Conservation (phyloP, 2,113 vertebrate species). For the Zingel zingel region DNA sequence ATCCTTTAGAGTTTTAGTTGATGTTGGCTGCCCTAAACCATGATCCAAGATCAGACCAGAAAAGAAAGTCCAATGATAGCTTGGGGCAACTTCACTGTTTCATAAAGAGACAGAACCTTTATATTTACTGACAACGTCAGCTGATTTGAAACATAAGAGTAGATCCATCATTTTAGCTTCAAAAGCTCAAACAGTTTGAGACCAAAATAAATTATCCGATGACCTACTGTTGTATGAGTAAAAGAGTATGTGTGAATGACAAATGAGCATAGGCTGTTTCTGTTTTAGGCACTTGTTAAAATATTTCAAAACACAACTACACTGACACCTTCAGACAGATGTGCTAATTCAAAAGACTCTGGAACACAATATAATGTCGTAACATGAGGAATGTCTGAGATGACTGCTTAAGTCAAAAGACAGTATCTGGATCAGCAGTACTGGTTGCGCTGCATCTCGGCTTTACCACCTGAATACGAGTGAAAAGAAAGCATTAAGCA, state of each 20-base stretch:
- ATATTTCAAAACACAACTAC: constrained; percentile 8
- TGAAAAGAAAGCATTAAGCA: constrained; percentile 46
- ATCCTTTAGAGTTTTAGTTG: constrained; percentile 27
- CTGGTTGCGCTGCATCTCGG: constrained; percentile 4
- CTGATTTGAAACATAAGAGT: constrained; percentile 49
- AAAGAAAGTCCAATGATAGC: constrained; percentile 47
- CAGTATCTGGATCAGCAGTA: constrained; percentile 9
- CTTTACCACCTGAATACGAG: background rate
- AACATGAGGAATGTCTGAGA: constrained; percentile 20
- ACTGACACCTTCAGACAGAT: background rate
- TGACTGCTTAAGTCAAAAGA: constrained; percentile 31
- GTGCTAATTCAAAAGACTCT: background rate
- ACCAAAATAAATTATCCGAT: background rate
- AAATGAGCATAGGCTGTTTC: constrained; percentile 19
- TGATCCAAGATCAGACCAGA: constrained; percentile 70
- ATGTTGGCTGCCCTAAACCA: constrained; percentile 62
- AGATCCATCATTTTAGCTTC: constrained; percentile 33
- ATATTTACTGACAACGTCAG: constrained; percentile 32
- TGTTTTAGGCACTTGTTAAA: background rate
- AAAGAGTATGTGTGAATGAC: background rate
- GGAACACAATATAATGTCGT: background rate
- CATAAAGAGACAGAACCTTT: constrained; percentile 27
- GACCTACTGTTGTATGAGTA: background rate
- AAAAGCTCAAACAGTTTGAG: constrained; percentile 16
- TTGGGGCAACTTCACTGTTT: constrained; percentile 71